Base-by-base conservation (phyloP, 2,113 vertebrate species). In the Sylvietta virens region DNA sequence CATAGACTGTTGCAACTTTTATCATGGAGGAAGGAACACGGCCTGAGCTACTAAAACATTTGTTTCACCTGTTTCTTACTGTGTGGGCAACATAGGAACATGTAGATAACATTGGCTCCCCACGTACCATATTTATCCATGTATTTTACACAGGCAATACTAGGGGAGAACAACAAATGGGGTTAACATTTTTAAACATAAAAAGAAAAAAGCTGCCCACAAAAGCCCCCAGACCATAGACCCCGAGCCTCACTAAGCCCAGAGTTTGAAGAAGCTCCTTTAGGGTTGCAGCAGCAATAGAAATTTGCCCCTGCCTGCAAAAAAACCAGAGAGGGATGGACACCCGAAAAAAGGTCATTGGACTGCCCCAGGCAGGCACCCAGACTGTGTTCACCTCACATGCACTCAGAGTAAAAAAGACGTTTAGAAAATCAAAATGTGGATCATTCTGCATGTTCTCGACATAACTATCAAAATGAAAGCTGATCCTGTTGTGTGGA, bases 41-140 rank as follows among this genome's bases (percentile, higher is more conserved):
- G 31, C n/a, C 76, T 35, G 31, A 69, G 62, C 7, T 37, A 69
- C 58, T 19, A 8, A 27, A 39, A 21, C 7, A 3, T 35, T 88
- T 42, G 13, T 35, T 81, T 45, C 30, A 44, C 6, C 33, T 54
- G 19, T 19, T 57, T 62, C 62, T 91, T 27, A 45, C 14, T 26
- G 23, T 0, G 1, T 17, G 42, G 30, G 12, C 33, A 58, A 16
- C 28, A 22, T 0, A 85, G 15, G 13, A 60, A 54, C 24, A 27
- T 0, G 2, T 10, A 12, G 31, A 37, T 13, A 45, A 26, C 10
- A 17, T 1, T 35, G 35, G 14, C 37, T 13, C 33, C 21, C 6
- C 28, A 16, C 0, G 0, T 4, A 10, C 27, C 11, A 19, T 31
- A 8, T 31, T 28, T 31, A 48, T 17, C 14, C 24, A 5, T 3